Base-by-base conservation (phyloP, 30 jellyfish, hydroid and myxozoan genomes). In the Pelagia noctiluca region DNA sequence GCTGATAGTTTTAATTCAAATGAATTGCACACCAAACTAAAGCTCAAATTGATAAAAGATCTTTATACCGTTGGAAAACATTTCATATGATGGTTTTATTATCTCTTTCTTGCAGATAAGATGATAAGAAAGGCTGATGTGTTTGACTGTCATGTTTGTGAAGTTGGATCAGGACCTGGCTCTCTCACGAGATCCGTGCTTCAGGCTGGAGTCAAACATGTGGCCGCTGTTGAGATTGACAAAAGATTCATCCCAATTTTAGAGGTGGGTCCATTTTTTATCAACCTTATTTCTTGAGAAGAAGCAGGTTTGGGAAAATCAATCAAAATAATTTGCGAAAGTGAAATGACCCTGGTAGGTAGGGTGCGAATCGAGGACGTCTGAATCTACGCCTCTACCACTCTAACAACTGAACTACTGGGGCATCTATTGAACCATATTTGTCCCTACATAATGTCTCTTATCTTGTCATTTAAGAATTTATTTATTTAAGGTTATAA, bases 81-180 rank as follows among this genome's bases (percentile, higher is more conserved):
- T n/a, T 42, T 16, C 57, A 5, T 42, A 42, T 42, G 16, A 42
- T 29, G 33, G 24, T 26, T 28, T 35, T 32, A 2, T 23, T 23
- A 10, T 19, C 50, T 26, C 10, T 26, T 46, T 35, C 52, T 38
- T 71, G 21, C 85, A 95, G 99, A 91, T 50, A 90, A 86, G 67
- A 86, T 95, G 70, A 97, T 95, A 5, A 72, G 90, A 33, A 95
- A 86, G 66, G 98, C 99, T 50, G 95, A 91, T 78, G 98, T 95
- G 16, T 90, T 90, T 82, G 99, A 95, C 54, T 85, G 97, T 63
- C 96, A 95, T 70, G 99, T 95, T 19, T 80, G 96, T 64, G 99
- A 95, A 82, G 96, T 95, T 50, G 99, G 99, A 4, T 73, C 99
- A 0, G 99, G 99, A 2, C 99, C 99, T 0, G 99, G 99, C 13